phyloP scores from a whole-genome alignment of 2,888 invertebrate genomes.

The Imbricaverruca yamaguchii region DNA sequence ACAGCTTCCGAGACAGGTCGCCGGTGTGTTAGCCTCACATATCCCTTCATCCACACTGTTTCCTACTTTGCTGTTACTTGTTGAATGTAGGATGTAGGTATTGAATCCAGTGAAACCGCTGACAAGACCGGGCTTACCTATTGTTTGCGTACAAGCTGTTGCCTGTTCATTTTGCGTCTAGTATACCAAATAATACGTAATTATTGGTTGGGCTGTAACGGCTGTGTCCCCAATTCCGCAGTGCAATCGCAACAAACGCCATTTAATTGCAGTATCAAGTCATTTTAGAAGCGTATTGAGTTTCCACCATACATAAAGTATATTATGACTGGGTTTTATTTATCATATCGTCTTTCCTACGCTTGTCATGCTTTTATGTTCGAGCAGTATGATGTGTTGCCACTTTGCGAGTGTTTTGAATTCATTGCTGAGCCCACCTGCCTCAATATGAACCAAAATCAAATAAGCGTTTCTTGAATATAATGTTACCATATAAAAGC shows the following conservation, averaged over 20 bases:
- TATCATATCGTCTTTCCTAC: neutral
- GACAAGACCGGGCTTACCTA: neutral
- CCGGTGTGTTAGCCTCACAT: neutral
- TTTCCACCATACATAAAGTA: too few relatives aligned
- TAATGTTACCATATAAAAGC: neutral
- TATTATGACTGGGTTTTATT: too few relatives aligned
- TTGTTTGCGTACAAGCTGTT: neutral
- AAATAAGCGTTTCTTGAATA: neutral
- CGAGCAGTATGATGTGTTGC: too few relatives aligned
- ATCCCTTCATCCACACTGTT: neutral
- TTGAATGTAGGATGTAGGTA: neutral
- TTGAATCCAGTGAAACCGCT: too few relatives aligned
- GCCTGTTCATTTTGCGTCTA: neutral
- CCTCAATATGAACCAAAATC: neutral
- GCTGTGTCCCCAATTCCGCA: neutral
- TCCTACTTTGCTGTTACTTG: neutral
- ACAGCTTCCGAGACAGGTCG: neutral
- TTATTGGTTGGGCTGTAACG: neutral
- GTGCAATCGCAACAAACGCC: neutral
- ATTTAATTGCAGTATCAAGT: neutral
- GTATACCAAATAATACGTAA: constrained; percentile 17
- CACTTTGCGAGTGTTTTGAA: too few relatives aligned
- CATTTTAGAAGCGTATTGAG: too few relatives aligned
- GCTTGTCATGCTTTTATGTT: neutral
- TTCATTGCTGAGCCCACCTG: neutral